Conservation (phyloP, 2,797 vertebrate species). For the Sciaenops ocellatus region DNA sequence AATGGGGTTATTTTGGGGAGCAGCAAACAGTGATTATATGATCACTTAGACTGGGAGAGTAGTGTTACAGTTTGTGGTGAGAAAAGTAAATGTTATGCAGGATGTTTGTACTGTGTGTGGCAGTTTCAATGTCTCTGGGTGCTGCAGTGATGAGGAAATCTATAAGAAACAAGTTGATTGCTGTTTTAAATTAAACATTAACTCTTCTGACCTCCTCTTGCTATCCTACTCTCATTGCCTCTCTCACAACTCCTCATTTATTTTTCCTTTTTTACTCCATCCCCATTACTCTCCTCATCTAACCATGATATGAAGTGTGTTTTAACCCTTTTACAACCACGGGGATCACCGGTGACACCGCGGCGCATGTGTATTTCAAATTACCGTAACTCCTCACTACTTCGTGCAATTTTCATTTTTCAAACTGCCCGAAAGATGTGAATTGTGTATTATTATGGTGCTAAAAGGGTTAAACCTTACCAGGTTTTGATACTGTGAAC, state of each 20-base stretch:
- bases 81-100: conserved; percentile 52
- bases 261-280: conserved; percentile 19
- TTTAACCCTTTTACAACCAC: no score
- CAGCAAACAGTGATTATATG: conserved; percentile 21
- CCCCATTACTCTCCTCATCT: background rate
- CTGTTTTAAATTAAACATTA: conserved; percentile 76
- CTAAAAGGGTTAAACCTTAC: no score
- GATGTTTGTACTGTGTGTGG: conserved; percentile 33
- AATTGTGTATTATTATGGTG: no score
- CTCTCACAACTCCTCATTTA: conserved; percentile 8
- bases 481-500: conserved; percentile 62
- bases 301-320: background rate
- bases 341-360: no score
- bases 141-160: conserved; percentile 35
- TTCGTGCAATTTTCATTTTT: no score
- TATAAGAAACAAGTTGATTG: conserved; percentile 41
- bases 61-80: conserved; percentile 7
- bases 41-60: conserved; percentile 4
- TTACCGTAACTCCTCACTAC: no score
- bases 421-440: no score
- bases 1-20: conserved; percentile 15
- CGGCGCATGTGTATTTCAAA: no score
- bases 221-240: background rate
- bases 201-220: conserved; percentile 42
- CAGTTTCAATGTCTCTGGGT: conserved; percentile 18